These are phyloP conservation scores for Eulemur rubriventer DNA, from an alignment of 2,797 vertebrate genomes.

Conservation along the genomic window DNA sequence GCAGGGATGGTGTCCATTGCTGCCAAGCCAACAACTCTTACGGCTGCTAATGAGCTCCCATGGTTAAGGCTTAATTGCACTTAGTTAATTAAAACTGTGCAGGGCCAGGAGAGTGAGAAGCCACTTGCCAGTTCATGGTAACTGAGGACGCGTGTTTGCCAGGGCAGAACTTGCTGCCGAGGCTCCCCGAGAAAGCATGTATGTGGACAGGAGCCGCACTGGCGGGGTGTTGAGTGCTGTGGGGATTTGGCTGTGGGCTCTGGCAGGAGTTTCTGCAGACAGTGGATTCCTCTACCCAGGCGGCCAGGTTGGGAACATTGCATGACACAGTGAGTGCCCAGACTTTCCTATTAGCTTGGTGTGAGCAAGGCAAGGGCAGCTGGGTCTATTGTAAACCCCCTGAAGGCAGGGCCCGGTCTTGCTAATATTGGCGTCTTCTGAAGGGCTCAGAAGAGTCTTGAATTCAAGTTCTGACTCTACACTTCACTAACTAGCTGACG, in stretches of 20 bases:
- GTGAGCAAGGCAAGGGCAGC: background rate
- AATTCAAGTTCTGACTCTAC: background rate
- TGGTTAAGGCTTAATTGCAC: slow-evolving; percentile 7
- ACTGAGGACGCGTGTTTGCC: background rate
- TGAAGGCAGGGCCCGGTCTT: background rate
- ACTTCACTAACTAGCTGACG: background rate
- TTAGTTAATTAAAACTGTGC: slow-evolving; percentile 17
- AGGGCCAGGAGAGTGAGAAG: background rate
- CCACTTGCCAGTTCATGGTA: background rate
- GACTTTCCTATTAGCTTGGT: background rate
- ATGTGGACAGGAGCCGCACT: background rate
- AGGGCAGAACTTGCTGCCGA: background rate
- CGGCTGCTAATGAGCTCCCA: background rate
- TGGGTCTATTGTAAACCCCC: background rate
- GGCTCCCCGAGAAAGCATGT: background rate
- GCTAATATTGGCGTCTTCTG: background rate
- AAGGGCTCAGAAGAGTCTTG: background rate
- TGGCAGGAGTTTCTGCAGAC: background rate
- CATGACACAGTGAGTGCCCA: background rate
- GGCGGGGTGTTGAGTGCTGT: background rate
- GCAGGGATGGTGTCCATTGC: background rate
- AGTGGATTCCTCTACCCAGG: background rate
- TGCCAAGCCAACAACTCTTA: background rate
- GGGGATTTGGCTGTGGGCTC: background rate
- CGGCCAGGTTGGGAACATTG: background rate